These are phyloP conservation scores for Smutsia temminckii DNA, from an alignment of 2,797 vertebrate genomes.

Conservation along the genomic window DNA sequence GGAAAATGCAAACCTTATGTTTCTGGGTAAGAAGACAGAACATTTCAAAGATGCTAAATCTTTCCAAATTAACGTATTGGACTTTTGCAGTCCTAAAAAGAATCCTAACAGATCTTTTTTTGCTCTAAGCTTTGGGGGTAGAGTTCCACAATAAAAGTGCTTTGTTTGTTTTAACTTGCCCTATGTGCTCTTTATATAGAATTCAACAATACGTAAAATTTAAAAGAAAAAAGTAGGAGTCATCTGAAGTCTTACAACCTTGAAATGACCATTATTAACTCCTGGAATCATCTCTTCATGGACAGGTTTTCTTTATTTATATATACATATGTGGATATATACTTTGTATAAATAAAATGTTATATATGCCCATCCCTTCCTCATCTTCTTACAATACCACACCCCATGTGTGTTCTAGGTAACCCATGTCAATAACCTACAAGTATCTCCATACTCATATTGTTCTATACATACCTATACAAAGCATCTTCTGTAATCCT, in stretches of 20 bases:
- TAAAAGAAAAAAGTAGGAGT: background rate
- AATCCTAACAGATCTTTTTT: background rate
- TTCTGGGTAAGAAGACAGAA: background rate
- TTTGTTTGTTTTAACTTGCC: background rate
- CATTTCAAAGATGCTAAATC: background rate
- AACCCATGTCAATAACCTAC: background rate
- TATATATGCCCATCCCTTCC: rapidly evolving
- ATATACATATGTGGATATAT: background rate
- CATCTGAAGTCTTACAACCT: background rate
- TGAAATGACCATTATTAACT: background rate
- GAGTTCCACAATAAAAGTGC: background rate
- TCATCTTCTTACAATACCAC: too few species aligned
- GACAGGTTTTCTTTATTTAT: background rate
- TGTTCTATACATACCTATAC: background rate
- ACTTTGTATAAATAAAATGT: background rate
- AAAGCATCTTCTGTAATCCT: background rate
- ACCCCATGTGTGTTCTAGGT: background rate
- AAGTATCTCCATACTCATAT: background rate
- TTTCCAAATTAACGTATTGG: background rate
- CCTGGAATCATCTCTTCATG: background rate
- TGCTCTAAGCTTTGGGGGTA: background rate
- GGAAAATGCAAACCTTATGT: background rate
- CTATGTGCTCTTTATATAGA: background rate
- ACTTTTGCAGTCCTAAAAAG: background rate
- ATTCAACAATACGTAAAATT: background rate